Conservation (phyloP, 2,797 vertebrate genomes). For the Smutsia temminckii region DNA sequence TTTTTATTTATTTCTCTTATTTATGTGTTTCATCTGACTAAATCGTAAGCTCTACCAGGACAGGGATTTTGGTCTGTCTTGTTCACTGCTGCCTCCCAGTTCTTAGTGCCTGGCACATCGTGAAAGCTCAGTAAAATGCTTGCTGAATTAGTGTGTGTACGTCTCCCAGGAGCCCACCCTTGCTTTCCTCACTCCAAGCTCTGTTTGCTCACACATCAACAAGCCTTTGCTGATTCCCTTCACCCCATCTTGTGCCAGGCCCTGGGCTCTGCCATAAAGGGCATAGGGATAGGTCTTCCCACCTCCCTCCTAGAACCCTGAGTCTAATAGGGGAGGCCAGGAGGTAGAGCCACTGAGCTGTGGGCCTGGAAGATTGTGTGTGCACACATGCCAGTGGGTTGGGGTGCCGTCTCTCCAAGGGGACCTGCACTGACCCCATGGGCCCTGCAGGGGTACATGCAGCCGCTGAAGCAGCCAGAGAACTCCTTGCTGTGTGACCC, state of each 20-base stretch:
- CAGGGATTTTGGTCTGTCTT: constrained; percentile 14
- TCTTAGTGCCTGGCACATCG: neutral
- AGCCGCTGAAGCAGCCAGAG: constrained; percentile 96
- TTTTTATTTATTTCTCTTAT: neutral
- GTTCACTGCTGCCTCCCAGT: neutral
- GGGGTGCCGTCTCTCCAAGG: neutral
- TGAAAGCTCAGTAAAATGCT: neutral
- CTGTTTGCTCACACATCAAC: neutral
- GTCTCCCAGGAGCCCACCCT: neutral
- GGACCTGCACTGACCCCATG: neutral
- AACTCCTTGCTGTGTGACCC: constrained; percentile 94
- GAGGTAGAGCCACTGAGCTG: neutral
- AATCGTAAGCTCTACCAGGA: neutral
- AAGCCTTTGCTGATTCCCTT: neutral
- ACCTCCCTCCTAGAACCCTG: neutral
- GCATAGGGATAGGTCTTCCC: neutral
- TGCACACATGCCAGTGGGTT: neutral
- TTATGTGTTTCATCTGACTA: neutral
- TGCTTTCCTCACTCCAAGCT: neutral
- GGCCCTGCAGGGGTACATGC: constrained; percentile 94
- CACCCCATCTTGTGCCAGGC: neutral
- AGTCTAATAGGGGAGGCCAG: neutral
- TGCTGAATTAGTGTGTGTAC: neutral
- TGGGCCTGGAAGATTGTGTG: neutral
- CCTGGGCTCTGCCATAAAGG: neutral